Evolutionary conservation across 2,797 vertebrate species (phyloP), one percentile per base, ranked within the genome.

Genomic region (Thalassophryne amazonica): DNA sequence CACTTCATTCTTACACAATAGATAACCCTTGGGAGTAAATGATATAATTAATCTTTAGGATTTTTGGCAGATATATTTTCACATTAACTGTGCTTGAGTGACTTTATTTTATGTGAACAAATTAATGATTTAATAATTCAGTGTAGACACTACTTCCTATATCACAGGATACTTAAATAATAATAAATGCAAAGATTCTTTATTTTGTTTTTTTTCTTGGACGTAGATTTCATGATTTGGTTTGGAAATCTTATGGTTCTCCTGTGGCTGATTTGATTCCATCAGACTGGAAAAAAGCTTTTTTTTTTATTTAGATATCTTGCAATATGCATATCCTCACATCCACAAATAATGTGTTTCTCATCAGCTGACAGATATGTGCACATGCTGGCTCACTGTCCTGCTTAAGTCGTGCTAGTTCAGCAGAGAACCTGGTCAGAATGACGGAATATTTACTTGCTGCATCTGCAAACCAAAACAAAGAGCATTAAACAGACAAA

Each of bases 281-380:
- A 28, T 22, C 12, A 22, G 33, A 11, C 17, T 43, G 22, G 37
- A 2, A 27, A 34, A 29, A 23, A 15, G n/a, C n/a, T n/a, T 28
- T 22, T 14, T 10, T 14, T 36, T 30, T 55, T 18, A 31, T 24
- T 19, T 2, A 32, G 30, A 42, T 40, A 28, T 21, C 14, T 17
- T 12, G 15, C 25, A 9, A 5, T 15, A 25, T 7, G 52, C 61
- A 32, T 30, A 33, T 69, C 21, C 7, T 10, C 37, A 46, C 13
- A 30, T 29, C 19, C 11, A 48, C 34, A 19, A 6, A 25, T 11
- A 70, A 87, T 76, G 48, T 83, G 78, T 77, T 87, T 80, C 43
- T 52, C 70, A 80, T 88, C 70, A 80, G 51, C 28, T 27, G 27
- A 59, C 49, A 62, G 38, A 21, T 30, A 60, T 25, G 34, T 29